These are phyloP conservation scores for Phaethornis superciliosus DNA, from an alignment of 2,113 vertebrate species.

Conservation along the genomic window DNA sequence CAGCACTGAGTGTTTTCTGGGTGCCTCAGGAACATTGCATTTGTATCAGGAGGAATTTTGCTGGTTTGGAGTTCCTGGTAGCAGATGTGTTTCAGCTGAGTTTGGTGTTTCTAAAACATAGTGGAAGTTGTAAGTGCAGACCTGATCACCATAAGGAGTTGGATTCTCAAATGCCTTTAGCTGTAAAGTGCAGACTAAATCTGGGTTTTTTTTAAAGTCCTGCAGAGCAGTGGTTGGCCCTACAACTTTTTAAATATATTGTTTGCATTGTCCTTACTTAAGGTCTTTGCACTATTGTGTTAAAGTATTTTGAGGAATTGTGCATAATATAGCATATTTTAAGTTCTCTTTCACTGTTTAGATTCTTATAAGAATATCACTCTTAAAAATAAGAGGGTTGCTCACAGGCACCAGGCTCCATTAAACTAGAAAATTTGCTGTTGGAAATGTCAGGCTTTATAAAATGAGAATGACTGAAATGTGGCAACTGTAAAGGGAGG, in stretches of 20 bases:
- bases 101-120: background rate
- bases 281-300: background rate
- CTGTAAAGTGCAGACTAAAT: background rate
- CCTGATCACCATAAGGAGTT: background rate
- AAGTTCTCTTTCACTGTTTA: background rate
- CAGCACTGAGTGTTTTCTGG: background rate
- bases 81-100: background rate
- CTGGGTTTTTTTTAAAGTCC: background rate
- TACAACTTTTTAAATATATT: background rate
- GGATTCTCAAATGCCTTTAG: rapidly evolving
- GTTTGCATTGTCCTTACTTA: background rate
- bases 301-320: background rate
- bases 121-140: background rate
- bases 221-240: background rate
- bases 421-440: background rate
- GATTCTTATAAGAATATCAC: background rate
- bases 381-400: background rate
- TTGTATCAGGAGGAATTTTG: background rate
- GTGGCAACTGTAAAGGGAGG: background rate
- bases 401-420: background rate
- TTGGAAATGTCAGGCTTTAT: background rate
- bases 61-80: background rate
- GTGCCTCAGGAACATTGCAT: background rate
- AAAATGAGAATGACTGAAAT: background rate
- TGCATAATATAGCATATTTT: background rate